Evolutionary conservation across 2,797 vertebrate genomes (phyloP).

Genomic region (Chaenodraco wilsoni): DNA sequence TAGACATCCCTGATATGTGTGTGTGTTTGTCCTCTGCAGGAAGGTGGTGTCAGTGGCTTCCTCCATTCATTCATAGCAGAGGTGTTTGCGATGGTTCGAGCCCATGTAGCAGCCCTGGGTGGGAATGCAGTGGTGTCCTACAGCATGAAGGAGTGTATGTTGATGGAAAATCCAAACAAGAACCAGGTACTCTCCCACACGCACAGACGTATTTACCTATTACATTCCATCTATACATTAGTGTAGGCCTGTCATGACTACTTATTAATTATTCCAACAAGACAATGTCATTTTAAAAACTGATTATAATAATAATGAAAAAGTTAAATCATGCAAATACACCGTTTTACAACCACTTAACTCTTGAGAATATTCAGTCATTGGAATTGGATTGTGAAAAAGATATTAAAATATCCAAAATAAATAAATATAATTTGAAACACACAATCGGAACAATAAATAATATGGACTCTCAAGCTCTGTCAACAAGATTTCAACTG

Average conservation of each 20-base stretch:
- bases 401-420: too few relatives aligned
- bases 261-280: too few relatives aligned
- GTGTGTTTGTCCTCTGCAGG: slow-evolving; percentile 78
- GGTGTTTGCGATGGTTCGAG: slow-evolving; percentile 98
- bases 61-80: slow-evolving; percentile 97
- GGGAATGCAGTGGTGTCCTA: slow-evolving; percentile 98
- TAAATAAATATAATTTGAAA: too few relatives aligned
- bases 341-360: too few relatives aligned
- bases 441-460: too few relatives aligned
- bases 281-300: too few relatives aligned
- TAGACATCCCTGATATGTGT: neutral
- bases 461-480: too few relatives aligned
- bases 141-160: slow-evolving; percentile 98
- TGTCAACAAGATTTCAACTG: too few relatives aligned
- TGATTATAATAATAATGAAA: too few relatives aligned
- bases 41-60: slow-evolving; percentile 97
- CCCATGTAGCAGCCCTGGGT: slow-evolving; percentile 96
- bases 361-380: too few relatives aligned
- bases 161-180: slow-evolving; percentile 99
- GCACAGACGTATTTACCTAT: neutral
- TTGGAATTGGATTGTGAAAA: too few relatives aligned
- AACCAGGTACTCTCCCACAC: slow-evolving; percentile 89
- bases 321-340: too few relatives aligned
- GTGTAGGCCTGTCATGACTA: neutral
- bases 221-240: neutral